A percentile compares a stretch with the other conserved stretches of the same genome.
phyloP scores from a whole-genome alignment of 2,113 vertebrate genomes.

The Cricetomys ansorgei region DNA sequence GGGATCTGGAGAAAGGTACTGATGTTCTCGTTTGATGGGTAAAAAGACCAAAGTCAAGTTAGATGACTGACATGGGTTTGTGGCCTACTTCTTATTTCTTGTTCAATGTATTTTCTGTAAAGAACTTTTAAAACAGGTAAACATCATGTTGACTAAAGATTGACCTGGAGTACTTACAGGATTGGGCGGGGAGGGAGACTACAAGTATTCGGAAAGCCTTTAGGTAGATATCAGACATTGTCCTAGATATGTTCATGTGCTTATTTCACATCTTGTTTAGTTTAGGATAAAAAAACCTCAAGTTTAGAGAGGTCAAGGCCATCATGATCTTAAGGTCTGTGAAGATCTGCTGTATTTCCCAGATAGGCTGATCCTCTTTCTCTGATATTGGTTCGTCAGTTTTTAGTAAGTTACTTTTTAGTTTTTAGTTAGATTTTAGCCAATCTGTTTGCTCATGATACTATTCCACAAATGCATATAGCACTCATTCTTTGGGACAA shows the following conservation, averaged over 20 bases:
- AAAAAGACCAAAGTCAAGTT: background rate
- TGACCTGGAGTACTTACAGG: background rate
- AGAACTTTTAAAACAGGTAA: background rate
- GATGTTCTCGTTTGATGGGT: background rate
- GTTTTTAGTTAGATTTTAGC: background rate
- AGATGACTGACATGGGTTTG: background rate
- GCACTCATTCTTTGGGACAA: constrained; percentile 3
- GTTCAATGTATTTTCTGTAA: background rate
- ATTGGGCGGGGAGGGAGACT: background rate
- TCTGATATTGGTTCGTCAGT: no score
- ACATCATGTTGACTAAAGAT: background rate
- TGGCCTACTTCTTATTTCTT: background rate
- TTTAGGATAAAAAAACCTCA: background rate
- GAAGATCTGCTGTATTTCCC: background rate
- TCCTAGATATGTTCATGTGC: background rate
- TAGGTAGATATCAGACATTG: background rate
- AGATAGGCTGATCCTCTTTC: background rate
- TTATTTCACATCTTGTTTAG: background rate
- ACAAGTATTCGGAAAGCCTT: background rate
- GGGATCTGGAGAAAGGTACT: background rate
- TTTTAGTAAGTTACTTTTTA: no score
- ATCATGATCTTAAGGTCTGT: background rate
- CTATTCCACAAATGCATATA: background rate
- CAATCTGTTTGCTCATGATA: background rate
- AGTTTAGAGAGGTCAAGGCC: background rate